Base-by-base conservation (phyloP, 2,113 vertebrate species). In the Eudyptes chrysolophus region DNA sequence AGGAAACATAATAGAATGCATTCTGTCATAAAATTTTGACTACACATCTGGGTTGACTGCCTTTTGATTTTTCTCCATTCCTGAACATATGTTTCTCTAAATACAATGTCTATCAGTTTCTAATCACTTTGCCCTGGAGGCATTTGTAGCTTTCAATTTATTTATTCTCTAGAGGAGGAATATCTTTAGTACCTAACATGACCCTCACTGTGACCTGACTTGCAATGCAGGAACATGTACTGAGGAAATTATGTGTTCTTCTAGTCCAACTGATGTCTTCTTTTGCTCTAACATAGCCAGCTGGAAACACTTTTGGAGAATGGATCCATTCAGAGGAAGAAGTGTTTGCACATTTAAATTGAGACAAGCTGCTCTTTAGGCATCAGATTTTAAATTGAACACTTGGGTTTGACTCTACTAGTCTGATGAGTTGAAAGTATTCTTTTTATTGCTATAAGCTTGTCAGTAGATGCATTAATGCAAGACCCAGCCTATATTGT, bases 181-280 rank as follows among this genome's bases (percentile, higher is more conserved):
- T 95, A 97, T 91, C 76, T 95, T 94, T 92, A 94, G 94, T 95
- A 90, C 95, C 89, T 94, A 94, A 95, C 89, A 94, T 94, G 90
- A 96, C 94, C 92, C 77, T 92, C 65, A 57, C 69, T 8, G 10
- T 85, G 91, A 96, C 91, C 89, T 95, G 52, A 96, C 86, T 91
- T 87, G 77, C 95, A 97, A 95, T 64, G 89, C 65, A 94, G 91
- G 90, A 96, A 81, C 69, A 52, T 62, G 34, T 52, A 84, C 13
- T 54, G 77, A 84, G 89, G 74, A 96, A 96, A 95, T 84, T 79
- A 78, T 57, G 40, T 1, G 40, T 64, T 92, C 74, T 94, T 95
- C 94, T 84, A 87, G 69, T 34, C 30, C 83, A 92, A 64, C 51
- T 79, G 48, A 92, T 92, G 87, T 91, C 91, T 94, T 95, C 94